Evolutionary conservation across 2,797 vertebrate species (phyloP).

Genomic region (Syndactyla subalaris): DNA sequence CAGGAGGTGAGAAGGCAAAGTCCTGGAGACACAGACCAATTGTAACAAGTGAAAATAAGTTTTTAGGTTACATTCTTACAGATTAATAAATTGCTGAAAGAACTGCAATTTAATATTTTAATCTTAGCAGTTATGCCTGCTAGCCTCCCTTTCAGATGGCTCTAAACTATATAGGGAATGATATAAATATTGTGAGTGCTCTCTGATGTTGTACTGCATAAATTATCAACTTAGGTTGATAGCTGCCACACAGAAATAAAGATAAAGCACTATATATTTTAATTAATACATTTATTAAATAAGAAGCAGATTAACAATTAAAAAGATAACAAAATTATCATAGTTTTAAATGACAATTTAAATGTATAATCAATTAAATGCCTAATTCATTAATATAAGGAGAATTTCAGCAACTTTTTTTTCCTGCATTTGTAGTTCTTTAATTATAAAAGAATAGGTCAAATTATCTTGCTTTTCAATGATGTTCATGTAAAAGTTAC

Average conservation of each 20-base stretch:
- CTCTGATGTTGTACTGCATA: not conserved
- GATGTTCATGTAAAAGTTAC: slow-evolving; percentile 17
- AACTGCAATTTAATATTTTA: not conserved
- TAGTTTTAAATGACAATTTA: slow-evolving; percentile 47
- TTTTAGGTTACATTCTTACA: not conserved
- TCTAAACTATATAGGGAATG: not conserved
- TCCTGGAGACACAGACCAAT: not conserved
- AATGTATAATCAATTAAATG: slow-evolving; percentile 45
- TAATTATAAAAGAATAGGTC: slow-evolving; percentile 18
- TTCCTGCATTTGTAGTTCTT: not conserved
- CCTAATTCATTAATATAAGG: slow-evolving; percentile 38
- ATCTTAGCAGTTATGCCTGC: not conserved
- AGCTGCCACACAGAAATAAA: slow-evolving; percentile 63
- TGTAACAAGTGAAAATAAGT: not conserved
- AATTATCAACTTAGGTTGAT: slow-evolving; percentile 47
- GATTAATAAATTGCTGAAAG: not conserved
- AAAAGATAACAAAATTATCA: slow-evolving; percentile 17
- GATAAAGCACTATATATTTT: slow-evolving; percentile 57
- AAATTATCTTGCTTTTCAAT: slow-evolving; percentile 35
- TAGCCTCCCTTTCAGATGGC: not conserved
- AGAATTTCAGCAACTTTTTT: not conserved
- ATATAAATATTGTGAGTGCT: not conserved
- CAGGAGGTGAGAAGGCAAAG: not conserved
- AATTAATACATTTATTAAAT: slow-evolving; percentile 62
- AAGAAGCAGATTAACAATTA: slow-evolving; percentile 37